These are phyloP conservation scores for Hyles lineata DNA, from an alignment of 2,888 invertebrate species.

Conservation along the genomic window DNA sequence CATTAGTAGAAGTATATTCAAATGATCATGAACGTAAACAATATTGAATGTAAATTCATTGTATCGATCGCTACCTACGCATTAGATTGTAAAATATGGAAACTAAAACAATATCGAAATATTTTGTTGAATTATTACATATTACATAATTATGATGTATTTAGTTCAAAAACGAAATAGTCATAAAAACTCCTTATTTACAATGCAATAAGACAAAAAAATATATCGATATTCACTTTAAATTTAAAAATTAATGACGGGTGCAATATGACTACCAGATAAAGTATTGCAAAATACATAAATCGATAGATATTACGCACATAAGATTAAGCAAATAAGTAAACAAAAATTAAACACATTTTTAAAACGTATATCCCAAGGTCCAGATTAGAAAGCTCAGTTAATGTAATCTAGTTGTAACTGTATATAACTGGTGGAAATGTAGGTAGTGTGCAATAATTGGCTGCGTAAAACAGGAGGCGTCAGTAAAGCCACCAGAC, in stretches of 20 bases:
- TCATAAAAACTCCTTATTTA: no score
- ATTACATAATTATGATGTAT: no score
- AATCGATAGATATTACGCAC: no score
- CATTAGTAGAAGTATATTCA: no score
- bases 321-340: no score
- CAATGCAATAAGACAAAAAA: neutral
- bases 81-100: neutral
- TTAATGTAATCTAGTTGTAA: constrained; percentile 36
- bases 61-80: neutral
- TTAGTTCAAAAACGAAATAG: no score
- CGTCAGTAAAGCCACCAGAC: constrained; percentile 53
- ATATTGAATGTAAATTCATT: no score
- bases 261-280: no score
- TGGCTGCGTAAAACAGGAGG: constrained; percentile 60
- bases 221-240: neutral
- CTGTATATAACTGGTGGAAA: constrained; percentile 28
- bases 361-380: neutral
- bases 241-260: no score
- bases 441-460: constrained; percentile 35
- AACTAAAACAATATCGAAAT: neutral
- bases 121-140: neutral
- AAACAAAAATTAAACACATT: no score
- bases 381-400: constrained; percentile 10
- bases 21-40: no score
- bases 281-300: no score